Conservation (phyloP, 1,140 invertebrate species). For the Hyles euphorbiae region DNA sequence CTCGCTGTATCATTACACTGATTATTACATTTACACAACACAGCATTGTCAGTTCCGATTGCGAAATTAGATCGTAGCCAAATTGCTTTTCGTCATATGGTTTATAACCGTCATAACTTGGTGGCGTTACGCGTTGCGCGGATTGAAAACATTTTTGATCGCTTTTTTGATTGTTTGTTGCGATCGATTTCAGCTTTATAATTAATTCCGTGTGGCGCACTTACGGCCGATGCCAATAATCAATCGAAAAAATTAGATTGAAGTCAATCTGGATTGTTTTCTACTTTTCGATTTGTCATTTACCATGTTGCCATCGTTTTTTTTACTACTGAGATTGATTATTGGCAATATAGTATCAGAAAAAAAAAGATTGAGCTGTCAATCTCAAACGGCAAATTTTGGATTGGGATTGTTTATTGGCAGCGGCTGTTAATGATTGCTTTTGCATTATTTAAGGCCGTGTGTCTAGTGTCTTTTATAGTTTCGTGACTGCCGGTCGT, state of each 20-base stretch:
- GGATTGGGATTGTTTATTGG: too few species aligned
- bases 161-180: conserved; percentile 11
- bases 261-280: too few species aligned
- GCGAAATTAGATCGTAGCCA: conserved; percentile 49
- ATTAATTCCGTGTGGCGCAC: background rate
- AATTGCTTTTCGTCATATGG: conserved; percentile 62
- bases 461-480: conserved; percentile 1
- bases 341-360: too few species aligned
- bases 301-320: too few species aligned
- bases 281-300: too few species aligned
- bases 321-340: too few species aligned
- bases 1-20: conserved; percentile 34
- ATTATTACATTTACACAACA: conserved; percentile 56
- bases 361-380: too few species aligned
- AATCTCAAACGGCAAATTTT: too few species aligned
- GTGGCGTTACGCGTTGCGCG: conserved; percentile 25
- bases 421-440: conserved; percentile 6
- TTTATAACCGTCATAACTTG: conserved; percentile 34
- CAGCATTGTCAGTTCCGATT: conserved; percentile 50
- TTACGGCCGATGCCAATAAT: too few species aligned
- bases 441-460: conserved; percentile 1
- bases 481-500: conserved; percentile 26
- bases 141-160: conserved; percentile 7
- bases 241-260: too few species aligned
- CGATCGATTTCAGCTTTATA: background rate